phyloP scores from a whole-genome alignment of 2,888 invertebrate species.

The Erebia aethiops region DNA sequence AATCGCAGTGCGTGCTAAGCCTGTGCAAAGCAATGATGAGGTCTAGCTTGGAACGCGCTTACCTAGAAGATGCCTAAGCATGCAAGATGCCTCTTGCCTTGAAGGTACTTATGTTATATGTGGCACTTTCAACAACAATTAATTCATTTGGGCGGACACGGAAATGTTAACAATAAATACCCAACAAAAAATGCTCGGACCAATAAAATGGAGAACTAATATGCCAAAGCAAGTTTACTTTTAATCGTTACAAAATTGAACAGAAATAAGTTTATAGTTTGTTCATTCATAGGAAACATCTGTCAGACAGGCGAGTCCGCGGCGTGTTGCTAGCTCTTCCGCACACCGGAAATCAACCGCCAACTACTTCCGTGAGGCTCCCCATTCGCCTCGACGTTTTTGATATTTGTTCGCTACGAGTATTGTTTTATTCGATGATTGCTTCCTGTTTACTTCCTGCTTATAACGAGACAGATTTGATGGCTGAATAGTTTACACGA shows the following conservation, averaged over 20 bases:
- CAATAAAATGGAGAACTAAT: neutral
- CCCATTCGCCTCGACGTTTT: conserved; percentile 23
- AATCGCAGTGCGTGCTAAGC: too few relatives aligned
- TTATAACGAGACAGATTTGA: conserved; percentile 38
- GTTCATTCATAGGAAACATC: conserved; percentile 26
- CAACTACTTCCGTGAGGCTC: conserved; percentile 38
- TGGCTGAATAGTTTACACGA: conserved; percentile 14
- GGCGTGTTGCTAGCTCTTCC: conserved; percentile 71
- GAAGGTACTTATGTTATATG: too few relatives aligned
- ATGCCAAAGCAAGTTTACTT: neutral
- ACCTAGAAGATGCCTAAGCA: too few relatives aligned
- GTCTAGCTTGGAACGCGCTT: too few relatives aligned
- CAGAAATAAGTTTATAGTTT: neutral
- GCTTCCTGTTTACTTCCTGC: conserved; percentile 45
- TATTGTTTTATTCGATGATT: conserved; percentile 39
- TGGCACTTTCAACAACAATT: too few relatives aligned
- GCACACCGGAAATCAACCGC: conserved; percentile 67
- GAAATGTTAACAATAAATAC: neutral
- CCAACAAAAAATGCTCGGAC: neutral
- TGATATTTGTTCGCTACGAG: conserved; percentile 17
- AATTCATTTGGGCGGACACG: too few relatives aligned
- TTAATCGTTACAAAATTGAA: neutral
- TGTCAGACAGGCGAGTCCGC: conserved; percentile 40
- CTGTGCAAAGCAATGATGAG: too few relatives aligned
- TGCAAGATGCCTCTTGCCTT: too few relatives aligned